These are phyloP conservation scores for Hydrocynus forskahlii DNA, from an alignment of 2,797 vertebrate genomes.

Conservation along the genomic window DNA sequence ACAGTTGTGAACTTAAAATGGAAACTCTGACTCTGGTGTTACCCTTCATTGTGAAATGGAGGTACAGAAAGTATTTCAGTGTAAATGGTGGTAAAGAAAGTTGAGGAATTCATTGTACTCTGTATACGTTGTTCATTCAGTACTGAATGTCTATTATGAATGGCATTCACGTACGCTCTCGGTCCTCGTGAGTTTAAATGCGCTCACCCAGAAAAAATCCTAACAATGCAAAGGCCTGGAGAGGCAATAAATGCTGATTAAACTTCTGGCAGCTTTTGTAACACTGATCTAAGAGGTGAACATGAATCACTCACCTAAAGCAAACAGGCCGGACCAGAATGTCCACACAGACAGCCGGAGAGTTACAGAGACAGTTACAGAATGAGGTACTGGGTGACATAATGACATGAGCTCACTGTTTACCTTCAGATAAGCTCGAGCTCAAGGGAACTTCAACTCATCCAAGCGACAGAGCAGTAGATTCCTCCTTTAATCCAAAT, in stretches of 20 bases:
- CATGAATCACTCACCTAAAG: conserved; percentile 1
- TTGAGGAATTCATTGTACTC: background rate
- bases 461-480: background rate
- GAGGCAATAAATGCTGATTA: conserved; percentile 16
- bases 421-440: background rate
- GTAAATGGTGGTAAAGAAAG: too few relatives aligned
- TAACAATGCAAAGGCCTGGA: background rate
- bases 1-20: too few relatives aligned
- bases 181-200: background rate
- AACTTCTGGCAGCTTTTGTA: conserved; percentile 5
- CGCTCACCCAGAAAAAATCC: background rate
- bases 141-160: background rate
- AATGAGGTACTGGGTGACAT: too few relatives aligned
- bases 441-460: background rate
- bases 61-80: background rate
- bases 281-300: background rate
- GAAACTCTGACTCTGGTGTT: background rate
- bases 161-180: background rate
- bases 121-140: background rate
- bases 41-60: background rate
- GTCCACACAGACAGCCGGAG: background rate
- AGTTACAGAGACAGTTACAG: background rate
- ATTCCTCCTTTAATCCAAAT: too few relatives aligned
- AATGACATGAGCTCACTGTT: background rate
- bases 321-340: background rate